Base-by-base conservation (phyloP, 2,888 invertebrate genomes). In the Drosophila neonasuta region DNA sequence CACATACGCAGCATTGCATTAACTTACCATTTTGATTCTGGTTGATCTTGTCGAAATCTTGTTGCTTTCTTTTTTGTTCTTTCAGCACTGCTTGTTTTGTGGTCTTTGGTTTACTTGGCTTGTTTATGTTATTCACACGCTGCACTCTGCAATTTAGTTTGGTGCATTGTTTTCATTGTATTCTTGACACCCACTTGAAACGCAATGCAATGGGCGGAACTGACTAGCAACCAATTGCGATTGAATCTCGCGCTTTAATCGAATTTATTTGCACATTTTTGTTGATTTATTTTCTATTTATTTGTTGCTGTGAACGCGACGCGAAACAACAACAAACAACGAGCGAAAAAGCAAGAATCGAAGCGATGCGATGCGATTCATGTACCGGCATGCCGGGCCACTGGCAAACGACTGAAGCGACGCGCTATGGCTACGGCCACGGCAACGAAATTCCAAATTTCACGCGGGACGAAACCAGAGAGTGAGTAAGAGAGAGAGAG, bases 371-470 rank as follows among this genome's bases (percentile, higher is more conserved):
- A 59, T 63, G 71, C 87, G 78, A 48, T 60, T 42, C 66, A 68
- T 67, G 79, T 79, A 86, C 83, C 86, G 86, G 83, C 83, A 87
- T 86, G 76, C 78, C 84, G 86, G 78, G 78, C 80, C 64, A 61
- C 63, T 70, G 80, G 67, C 87, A 80, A 68, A 70, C 78, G 86
- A 84, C 87, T 83, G 81, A 84, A 71, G 42, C 45, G n/a, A 59
- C 61, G 54, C 62, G 59, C 44, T 68, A 46, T 48, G 59, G 7
- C 39, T 1, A 36, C 45, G 57, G 30, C 29, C n/a, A 20, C 34
- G 72, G 36, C 69, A 57, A 51, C 63, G 78, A 77, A 79, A 78
- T 71, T 59, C 55, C 65, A 71, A 66, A 54, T 42, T 60, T 34
- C 66, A 55, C 56, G 51, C 54, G 65, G 52, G 46, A 73, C 69